Evolutionary conservation across 2,797 vertebrate genomes (phyloP), one percentile per base, ranked within the genome.

Genomic region (Chaenodraco wilsoni): DNA sequence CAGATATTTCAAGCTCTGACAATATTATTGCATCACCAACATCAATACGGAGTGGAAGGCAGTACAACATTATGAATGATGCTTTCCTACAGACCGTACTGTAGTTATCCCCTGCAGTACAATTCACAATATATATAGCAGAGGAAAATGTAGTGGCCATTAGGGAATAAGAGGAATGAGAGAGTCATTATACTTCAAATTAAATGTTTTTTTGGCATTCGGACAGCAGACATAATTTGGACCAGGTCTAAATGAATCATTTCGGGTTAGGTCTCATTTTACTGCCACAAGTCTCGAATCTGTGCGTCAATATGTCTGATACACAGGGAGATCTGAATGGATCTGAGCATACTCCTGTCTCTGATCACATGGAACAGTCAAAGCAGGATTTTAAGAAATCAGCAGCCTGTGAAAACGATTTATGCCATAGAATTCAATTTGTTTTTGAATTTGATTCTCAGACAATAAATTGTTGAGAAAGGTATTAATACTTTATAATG

Each of bases 1-100:
- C 74, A 76, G 88, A 88, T 91, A 87, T 92, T 92, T 91, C 86
- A 82, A 69, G 72, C 72, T 80, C 78, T 83, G 81, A 85, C 84
- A 83, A 81, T 78, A 84, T 75, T 72, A 63, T 90, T 91, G 74
- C 90, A 89, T 90, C 90, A 89, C 78, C 70, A 56, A 49, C 63
- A 68, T 88, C 69, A 72, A 76, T 72, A 54, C 68, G 54, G 43
- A 52, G 15, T 60, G 74, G 33, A 57, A 77, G 58, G 74, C 55
- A 69, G 72, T 31, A 16, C 48, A 21, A 50, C 52, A 60, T 68
- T 74, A 65, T 62, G 78, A 83, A 86, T 69, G 7, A 69, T 59
- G 23, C 21, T n/a, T 55, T 49, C 23, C 23, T 27, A 27, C 23
- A 27, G 23, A 27, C 66, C 16, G 57, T 46, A n/a, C 52, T 65